Conservation (phyloP, 2,888 invertebrate species). For the Acanthoscelides obtectus region DNA sequence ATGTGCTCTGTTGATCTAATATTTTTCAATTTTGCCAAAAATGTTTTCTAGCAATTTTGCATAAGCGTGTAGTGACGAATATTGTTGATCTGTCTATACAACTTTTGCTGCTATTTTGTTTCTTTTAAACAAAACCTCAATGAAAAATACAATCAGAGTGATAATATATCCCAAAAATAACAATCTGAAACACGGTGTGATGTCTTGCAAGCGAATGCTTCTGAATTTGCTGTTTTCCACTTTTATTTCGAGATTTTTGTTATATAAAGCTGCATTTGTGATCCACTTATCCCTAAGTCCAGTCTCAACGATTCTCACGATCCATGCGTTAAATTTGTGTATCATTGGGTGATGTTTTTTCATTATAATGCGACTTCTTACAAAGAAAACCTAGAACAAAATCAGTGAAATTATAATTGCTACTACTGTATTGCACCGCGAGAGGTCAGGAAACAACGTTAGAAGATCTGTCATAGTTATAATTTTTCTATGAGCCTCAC, state of each 20-base stretch:
- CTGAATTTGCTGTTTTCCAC: neutral
- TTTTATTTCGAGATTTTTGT: neutral
- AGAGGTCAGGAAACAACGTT: no score
- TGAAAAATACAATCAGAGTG: neutral
- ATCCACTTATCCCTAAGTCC: neutral
- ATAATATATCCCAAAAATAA: neutral
- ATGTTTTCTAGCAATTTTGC: no score
- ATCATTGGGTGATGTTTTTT: neutral
- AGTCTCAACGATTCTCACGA: neutral
- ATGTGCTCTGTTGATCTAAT: no score
- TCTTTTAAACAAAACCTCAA: neutral
- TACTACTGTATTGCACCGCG: no score
- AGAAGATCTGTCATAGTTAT: no score
- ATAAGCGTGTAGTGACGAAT: no score
- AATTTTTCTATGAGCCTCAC: no score
- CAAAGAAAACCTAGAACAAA: neutral
- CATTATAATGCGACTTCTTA: neutral
- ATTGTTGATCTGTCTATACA: no score
- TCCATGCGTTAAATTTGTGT: neutral
- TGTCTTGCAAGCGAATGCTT: neutral
- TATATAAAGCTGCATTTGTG: neutral
- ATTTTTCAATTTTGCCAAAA: no score
- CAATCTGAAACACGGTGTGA: neutral
- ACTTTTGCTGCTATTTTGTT: no score
- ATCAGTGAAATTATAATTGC: no score